Evolutionary conservation across 2,888 invertebrate genomes (phyloP), one percentile per base, ranked within the genome.

Genomic region (Steromphala cineraria): DNA sequence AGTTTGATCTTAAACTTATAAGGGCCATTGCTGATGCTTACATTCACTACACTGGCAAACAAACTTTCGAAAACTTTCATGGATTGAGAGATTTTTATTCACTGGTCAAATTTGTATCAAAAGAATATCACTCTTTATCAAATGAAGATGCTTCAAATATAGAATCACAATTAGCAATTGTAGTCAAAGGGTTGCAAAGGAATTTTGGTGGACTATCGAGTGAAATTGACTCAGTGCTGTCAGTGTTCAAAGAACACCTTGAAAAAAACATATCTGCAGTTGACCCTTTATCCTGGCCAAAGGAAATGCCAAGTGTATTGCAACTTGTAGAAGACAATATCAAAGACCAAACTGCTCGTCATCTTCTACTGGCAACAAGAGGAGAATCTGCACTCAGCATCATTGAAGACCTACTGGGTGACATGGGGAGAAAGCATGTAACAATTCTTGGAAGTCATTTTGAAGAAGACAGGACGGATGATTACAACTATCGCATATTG

Each of bases 371-470:
- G 1, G 85, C 87, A 7, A 86, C 86, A 28, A 81, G 82, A 67
- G 89, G 89, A 4, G 88, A 89, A 56, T 84, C 86, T 8, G 87
- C 82, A 28, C 75, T 88, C 19, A 83, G 85, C 19, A 83, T 86
- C 7, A 5, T 89, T 52, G 86, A 87, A 71, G 74, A 82, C 15
- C 75, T 80, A 8, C 67, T 89, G 15, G 75, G 80, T 78, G 79
- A 82, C 3, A 79, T 77, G 10, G 79, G 81, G 8, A 81, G 87
- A 52, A 52, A 83, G 17, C 31, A 79, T 79, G 86, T 83, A 62
- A 62, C 89, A 0, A 88, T 89, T 31, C 85, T 86, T 80, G 89
- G 89, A 15, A 89, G 89, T 67, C 86, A 86, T 17, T 89, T 89
- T 85, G 87, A 87, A 78, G 88, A 88, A 36, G 89, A 89, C 75